phyloP scores from a whole-genome alignment of 2,113 vertebrate genomes.

The Solenodon paradoxus region DNA sequence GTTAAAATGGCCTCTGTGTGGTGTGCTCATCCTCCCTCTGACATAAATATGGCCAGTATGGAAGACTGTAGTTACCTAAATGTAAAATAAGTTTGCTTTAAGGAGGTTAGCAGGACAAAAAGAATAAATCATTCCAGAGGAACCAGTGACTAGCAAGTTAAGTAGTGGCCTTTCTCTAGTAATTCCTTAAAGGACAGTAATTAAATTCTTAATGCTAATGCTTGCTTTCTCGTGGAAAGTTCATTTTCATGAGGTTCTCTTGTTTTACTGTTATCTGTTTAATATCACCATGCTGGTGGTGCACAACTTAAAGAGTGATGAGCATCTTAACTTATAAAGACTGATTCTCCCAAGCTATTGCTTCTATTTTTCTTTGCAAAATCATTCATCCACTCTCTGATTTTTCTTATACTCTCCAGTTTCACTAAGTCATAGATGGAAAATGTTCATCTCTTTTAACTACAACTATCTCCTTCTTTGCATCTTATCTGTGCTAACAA shows the following conservation, averaged over 20 bases:
- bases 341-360: not conserved
- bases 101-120: slow-evolving; percentile 18
- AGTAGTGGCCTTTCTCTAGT: not conserved
- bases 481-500: not conserved
- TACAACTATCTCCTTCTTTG: not conserved
- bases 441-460: not conserved
- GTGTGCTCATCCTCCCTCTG: not conserved
- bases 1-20: not conserved
- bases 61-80: not conserved
- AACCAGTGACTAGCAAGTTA: not conserved
- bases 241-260: not conserved
- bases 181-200: slow-evolving; percentile 16
- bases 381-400: not conserved
- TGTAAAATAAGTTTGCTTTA: slow-evolving; percentile 46
- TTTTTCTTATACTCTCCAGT: not conserved
- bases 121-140: not conserved
- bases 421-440: not conserved
- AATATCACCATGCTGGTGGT: not conserved
- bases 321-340: not conserved
- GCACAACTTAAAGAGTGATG: not conserved
- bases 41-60: not conserved
- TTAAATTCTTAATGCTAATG: slow-evolving; percentile 16
- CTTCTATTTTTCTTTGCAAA: not conserved
- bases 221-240: slow-evolving; percentile 22
- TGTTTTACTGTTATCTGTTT: not conserved